Percentiles rank a stretch among this genome's conserved stretches.
Conservation (phyloP, 2,888 invertebrate species). For the Acleris literana region DNA sequence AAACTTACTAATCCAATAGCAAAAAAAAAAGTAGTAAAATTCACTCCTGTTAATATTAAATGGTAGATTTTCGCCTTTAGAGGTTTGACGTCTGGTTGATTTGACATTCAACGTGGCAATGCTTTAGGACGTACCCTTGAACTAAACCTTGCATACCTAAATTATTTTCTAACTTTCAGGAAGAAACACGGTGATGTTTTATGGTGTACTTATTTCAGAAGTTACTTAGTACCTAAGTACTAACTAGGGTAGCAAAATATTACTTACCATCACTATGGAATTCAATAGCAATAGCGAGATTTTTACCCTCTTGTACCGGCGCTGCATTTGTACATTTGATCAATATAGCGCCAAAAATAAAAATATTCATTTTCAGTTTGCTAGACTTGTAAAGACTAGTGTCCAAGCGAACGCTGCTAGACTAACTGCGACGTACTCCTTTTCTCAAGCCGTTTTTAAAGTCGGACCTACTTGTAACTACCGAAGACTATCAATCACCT, state of each 20-base stretch:
- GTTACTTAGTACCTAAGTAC: not conserved
- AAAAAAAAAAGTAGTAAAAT: too few relatives aligned
- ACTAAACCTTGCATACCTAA: too few relatives aligned
- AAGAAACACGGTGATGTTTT: too few relatives aligned
- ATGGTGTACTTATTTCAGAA: not conserved
- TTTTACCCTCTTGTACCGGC: constrained; percentile 46
- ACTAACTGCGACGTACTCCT: constrained; percentile 34
- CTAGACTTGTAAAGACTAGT: constrained; percentile 10
- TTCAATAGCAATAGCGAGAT: constrained; percentile 36
- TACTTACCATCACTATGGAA: constrained; percentile 30
- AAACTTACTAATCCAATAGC: too few relatives aligned
- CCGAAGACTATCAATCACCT: constrained; percentile 60
- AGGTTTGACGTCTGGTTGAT: too few relatives aligned
- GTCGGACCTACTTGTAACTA: constrained; percentile 42
- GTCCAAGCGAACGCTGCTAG: constrained; percentile 22
- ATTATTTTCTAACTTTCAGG: too few relatives aligned
- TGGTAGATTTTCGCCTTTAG: too few relatives aligned
- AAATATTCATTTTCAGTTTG: constrained; percentile 13
- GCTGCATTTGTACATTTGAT: constrained; percentile 46
- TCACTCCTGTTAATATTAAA: too few relatives aligned
- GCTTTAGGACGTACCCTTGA: too few relatives aligned
- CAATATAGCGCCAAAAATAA: constrained; percentile 27
- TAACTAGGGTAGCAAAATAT: not conserved
- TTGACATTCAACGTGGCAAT: too few relatives aligned
- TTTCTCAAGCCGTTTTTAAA: constrained; percentile 41